Evolutionary conservation across 2,888 invertebrate genomes (phyloP).

Genomic region (Punctoribates punctum): DNA sequence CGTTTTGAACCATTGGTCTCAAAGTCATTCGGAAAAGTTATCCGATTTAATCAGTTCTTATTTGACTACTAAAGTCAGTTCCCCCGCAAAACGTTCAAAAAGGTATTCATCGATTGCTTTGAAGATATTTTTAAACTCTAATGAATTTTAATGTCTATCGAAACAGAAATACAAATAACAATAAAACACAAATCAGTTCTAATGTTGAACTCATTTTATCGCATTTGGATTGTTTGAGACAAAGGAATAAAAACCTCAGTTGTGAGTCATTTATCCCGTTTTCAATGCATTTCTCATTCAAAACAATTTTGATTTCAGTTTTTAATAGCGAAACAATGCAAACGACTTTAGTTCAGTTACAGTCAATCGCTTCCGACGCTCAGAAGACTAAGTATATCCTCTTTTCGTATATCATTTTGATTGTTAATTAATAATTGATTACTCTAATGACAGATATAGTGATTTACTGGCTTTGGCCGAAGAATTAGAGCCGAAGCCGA

Average conservation of each 20-base stretch:
- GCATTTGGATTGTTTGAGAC: constrained; percentile 84
- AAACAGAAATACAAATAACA: constrained; percentile 11
- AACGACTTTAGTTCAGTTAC: constrained; percentile 80
- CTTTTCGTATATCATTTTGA: background rate
- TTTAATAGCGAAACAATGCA: constrained; percentile 88
- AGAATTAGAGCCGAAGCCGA: constrained; percentile 46
- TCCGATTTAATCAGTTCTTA: constrained; percentile 48
- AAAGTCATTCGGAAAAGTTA: constrained; percentile 47
- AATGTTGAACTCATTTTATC: constrained; percentile 76
- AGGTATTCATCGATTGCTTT: constrained; percentile 41
- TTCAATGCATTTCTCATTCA: background rate
- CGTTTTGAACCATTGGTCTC: constrained; percentile 84
- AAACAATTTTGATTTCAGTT: constrained; percentile 56
- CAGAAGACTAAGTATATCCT: constrained; percentile 55
- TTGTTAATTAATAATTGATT: constrained; percentile 27
- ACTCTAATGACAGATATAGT: constrained; percentile 45
- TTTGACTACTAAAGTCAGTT: constrained; percentile 45
- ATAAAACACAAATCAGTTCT: constrained; percentile 44
- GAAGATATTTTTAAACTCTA: background rate
- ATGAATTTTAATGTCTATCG: background rate
- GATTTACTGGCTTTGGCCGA: constrained; percentile 49
- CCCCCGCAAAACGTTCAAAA: constrained; percentile 46
- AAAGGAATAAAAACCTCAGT: constrained; percentile 48
- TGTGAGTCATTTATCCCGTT: constrained; percentile 44
- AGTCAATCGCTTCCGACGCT: constrained; percentile 78